Percentiles rank a stretch among this genome's conserved stretches.
phyloP scores from a whole-genome alignment of 2,888 invertebrate genomes.

The Acleris sparsana region DNA sequence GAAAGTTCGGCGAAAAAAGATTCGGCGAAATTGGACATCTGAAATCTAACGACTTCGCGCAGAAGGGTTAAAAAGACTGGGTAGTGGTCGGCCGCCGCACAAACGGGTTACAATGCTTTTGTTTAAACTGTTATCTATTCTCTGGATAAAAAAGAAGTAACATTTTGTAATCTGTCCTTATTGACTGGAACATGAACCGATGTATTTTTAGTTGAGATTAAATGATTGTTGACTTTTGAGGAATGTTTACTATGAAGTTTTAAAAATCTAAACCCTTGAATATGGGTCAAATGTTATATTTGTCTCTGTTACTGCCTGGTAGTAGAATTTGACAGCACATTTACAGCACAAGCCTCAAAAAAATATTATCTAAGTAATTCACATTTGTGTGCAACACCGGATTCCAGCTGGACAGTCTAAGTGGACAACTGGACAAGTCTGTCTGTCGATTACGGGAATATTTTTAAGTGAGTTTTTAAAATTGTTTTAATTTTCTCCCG shows the following conservation, averaged over 20 bases:
- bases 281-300: no score
- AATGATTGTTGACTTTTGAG: no score
- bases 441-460: constrained; percentile 31
- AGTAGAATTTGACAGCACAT: no score
- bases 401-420: constrained; percentile 12
- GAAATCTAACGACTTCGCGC: constrained; percentile 32
- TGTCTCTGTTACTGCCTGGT: no score
- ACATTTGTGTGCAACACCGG: constrained; percentile 16
- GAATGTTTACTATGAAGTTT: no score
- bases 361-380: background rate
- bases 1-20: constrained; percentile 31
- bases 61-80: constrained; percentile 21
- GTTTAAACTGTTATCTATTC: no score
- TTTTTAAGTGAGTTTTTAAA: constrained; percentile 15
- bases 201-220: no score
- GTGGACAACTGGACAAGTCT: constrained; percentile 18
- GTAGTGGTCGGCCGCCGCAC: constrained; percentile 19
- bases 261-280: no score
- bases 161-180: no score
- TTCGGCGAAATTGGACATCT: constrained; percentile 34
- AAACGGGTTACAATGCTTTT: constrained; percentile 5
- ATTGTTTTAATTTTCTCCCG: constrained; percentile 29
- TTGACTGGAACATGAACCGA: no score
- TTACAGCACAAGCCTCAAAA: background rate
- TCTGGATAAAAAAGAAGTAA: no score